Base-by-base conservation (phyloP, 2,113 vertebrate species). In the Alligator sinensis region DNA sequence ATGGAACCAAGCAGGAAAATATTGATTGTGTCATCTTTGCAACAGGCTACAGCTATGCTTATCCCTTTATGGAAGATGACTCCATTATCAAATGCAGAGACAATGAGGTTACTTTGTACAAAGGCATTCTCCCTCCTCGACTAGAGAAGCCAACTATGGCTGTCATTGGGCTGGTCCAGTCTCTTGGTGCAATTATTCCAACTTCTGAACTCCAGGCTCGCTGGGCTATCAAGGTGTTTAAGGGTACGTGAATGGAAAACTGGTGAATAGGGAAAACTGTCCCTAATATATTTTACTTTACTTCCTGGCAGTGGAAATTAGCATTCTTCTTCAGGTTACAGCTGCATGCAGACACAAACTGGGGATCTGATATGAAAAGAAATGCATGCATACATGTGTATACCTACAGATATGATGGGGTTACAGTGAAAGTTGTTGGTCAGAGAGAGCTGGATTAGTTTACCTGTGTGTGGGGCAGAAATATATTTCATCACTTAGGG, bases 11-110 rank as follows among this genome's bases (percentile, higher is more conserved):
- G 72, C 98, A 98, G 96, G 96, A 99, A 14, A 93, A 97, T 19
- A 97, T 99, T 1, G 98, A 99, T 70, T 96, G 75, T 10, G 97
- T 99, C 75, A 93, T 99, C 82, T 99, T 99, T 64, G 99, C 98
- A 82, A 99, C 99, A 14, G 99, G 98, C 72, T 99, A 99, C 86
- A 74, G 60, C 11, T 91, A 77, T 74, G 88, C 28, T 10, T 99
- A 99, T 77, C 96, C 98, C 4, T 99, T 99, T 88, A 96, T 99
- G 80, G 97, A 98, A 11, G 88, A 97, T 30, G 80, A 98, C 2
- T 94, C 97, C 62, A 93, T 99, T 81, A 92, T 97, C 76, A 97
- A 97, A 30, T 96, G 97, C 84, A 96, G 95, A 66, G 80, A 96
- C 5, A 95, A 97, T 28, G 94, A 98, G 80, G 55, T 98, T 87